These are phyloP conservation scores for Anthopleura xanthogrammica DNA, from an alignment of 92 coral and sea anemone genomes.

Conservation along the genomic window DNA sequence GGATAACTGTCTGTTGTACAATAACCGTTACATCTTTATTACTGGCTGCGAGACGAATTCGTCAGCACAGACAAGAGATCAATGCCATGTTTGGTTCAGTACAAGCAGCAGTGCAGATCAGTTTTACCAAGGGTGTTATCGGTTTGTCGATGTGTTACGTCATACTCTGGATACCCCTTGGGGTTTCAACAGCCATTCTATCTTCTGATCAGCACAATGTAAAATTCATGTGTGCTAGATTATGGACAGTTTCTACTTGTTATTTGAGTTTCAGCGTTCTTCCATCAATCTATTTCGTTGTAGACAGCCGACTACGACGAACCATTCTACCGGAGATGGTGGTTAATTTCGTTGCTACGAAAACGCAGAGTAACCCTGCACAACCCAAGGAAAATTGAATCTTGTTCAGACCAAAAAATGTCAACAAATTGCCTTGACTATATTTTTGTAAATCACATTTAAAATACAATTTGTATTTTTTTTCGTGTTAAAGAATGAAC, in stretches of 20 bases:
- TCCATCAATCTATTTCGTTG: neutral
- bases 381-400: neutral
- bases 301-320: neutral
- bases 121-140: too few relatives aligned
- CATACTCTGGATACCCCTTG: neutral
- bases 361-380: neutral
- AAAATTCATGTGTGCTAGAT: neutral
- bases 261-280: neutral
- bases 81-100: too few relatives aligned
- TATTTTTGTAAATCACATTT: too few relatives aligned
- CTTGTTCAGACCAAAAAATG: neutral
- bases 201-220: neutral
- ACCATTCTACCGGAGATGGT: neutral
- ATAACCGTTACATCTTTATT: too few relatives aligned
- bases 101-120: too few relatives aligned
- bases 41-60: too few relatives aligned
- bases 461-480: too few relatives aligned
- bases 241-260: neutral
- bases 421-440: too few relatives aligned
- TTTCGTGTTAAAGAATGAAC: too few relatives aligned
- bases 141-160: too few relatives aligned
- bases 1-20: too few relatives aligned
- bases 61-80: too few relatives aligned
- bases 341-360: neutral
- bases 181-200: neutral